phyloP scores from a whole-genome alignment of 2,797 vertebrate species.

The Crenichthys baileyi region DNA sequence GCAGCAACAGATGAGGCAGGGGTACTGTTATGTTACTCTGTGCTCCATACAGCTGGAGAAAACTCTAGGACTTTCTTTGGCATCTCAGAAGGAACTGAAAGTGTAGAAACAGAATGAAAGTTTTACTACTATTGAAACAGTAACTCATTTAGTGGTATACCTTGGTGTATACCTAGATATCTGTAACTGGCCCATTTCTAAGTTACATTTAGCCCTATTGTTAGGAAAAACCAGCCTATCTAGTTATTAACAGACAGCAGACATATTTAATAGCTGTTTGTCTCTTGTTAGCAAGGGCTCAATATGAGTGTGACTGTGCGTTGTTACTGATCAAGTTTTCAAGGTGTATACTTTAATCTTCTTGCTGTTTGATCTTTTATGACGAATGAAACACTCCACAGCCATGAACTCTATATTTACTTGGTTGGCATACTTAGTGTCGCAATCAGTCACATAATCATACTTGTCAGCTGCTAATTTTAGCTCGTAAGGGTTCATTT shows the following conservation, averaged over 20 bases:
- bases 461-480: conserved; percentile 7
- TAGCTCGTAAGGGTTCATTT: conserved; percentile 3
- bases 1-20: neutral
- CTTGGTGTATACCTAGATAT: neutral
- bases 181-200: neutral
- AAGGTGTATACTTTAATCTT: conserved; percentile 7
- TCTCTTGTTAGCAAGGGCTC: neutral
- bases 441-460: neutral
- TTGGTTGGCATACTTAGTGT: neutral
- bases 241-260: conserved; percentile 42
- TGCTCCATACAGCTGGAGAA: neutral
- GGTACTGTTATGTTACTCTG: neutral
- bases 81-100: neutral
- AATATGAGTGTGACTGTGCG: neutral
- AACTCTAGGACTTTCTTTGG: neutral
- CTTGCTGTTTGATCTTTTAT: conserved; percentile 6
- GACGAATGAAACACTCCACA: neutral
- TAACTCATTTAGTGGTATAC: neutral
- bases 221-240: conserved; percentile 65
- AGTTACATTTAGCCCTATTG: conserved; percentile 33
- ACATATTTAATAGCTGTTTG: neutral
- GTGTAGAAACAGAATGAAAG: neutral
- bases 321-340: conserved; percentile 32
- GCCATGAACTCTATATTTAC: neutral
- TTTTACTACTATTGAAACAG: neutral